Conservation (phyloP, 2,113 vertebrate species). For the Nanger granti region DNA sequence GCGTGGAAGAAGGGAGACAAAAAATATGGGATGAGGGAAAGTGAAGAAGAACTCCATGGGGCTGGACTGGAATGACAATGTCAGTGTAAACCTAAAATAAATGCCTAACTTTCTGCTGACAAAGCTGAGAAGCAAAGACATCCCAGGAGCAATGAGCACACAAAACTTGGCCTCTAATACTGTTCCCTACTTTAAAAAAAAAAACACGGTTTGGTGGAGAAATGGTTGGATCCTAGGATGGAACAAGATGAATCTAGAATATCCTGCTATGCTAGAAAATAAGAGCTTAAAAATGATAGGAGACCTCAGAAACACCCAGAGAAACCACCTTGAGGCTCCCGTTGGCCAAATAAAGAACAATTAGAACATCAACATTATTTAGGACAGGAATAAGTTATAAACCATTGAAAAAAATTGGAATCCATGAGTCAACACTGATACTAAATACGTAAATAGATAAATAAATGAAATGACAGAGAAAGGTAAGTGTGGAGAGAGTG, state of each 20-base stretch:
- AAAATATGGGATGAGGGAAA: background rate
- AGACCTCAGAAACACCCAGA: background rate
- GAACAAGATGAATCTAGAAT: background rate
- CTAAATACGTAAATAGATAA: background rate
- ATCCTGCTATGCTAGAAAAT: background rate
- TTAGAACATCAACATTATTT: background rate
- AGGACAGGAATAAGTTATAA: conserved; percentile 2
- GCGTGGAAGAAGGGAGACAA: background rate
- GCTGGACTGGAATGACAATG: background rate
- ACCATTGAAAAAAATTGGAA: background rate
- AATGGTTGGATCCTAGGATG: background rate
- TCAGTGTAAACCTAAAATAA: background rate
- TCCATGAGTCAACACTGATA: background rate
- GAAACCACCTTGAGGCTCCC: background rate
- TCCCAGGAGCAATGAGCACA: background rate
- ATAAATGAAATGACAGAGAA: background rate
- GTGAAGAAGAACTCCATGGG: background rate
- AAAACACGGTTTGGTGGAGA: background rate
- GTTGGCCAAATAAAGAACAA: background rate
- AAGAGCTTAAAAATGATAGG: background rate
- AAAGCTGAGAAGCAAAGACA: background rate
- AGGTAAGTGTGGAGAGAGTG: background rate
- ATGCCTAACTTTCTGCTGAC: background rate
- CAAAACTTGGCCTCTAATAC: background rate
- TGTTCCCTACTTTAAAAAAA: background rate